Evolutionary conservation across 2,888 invertebrate genomes (phyloP).

Genomic region (Lycocerus yunnanus): DNA sequence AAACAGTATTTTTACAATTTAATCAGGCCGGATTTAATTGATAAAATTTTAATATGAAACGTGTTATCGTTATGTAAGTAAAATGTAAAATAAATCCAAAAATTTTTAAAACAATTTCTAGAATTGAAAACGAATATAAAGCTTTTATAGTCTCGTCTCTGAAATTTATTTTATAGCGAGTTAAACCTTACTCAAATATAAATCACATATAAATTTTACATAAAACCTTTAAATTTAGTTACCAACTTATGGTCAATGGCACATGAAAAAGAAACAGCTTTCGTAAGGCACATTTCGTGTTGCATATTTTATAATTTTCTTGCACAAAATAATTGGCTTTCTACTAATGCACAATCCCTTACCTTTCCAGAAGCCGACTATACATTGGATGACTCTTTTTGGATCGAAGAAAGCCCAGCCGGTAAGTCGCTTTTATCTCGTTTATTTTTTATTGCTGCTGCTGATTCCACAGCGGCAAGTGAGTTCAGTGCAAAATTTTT

Average conservation of each 20-base stretch:
- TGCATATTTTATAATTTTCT: not conserved
- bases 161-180: not conserved
- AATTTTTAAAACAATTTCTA: not conserved
- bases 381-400: slow-evolving; percentile 90
- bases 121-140: not conserved
- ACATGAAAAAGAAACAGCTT: not conserved
- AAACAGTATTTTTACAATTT: not conserved
- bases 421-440: slow-evolving; percentile 65
- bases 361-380: slow-evolving; percentile 87
- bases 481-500: not conserved
- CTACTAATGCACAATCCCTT: slow-evolving; percentile 37
- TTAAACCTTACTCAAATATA: not conserved
- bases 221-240: not conserved
- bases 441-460: slow-evolving; percentile 12
- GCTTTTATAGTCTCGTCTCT: not conserved
- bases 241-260: not conserved
- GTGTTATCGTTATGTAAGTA: not conserved
- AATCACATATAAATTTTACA: not conserved
- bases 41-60: not conserved
- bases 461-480: no score
- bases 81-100: not conserved
- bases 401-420: slow-evolving; percentile 91
- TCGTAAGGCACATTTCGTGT: not conserved
- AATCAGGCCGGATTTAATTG: not conserved
- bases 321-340: slow-evolving; percentile 19